Base-by-base conservation (phyloP, 2,113 vertebrate species). In the Gadus macrocephalus region DNA sequence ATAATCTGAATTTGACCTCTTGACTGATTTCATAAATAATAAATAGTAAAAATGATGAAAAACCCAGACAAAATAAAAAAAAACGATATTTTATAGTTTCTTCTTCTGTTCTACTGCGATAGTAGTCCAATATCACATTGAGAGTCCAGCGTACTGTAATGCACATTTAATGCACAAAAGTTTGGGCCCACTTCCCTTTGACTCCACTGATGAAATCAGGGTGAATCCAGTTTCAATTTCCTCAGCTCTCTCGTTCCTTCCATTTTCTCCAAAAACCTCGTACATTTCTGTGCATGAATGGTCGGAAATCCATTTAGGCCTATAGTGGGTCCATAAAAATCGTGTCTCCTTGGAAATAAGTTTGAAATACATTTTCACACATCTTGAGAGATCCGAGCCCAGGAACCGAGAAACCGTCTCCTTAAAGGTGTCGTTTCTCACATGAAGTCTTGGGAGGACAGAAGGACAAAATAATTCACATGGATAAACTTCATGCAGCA, bases 41-140 rank as follows among this genome's bases (percentile, higher is more conserved):
- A 88, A 85, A 90, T 86, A 85, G 71, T 84, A 87, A 80, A 88
- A 90, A 89, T 87, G 42, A 86, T 89, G 85, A 42, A 86, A 90
- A 86, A 85, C 70, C 49, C 17, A 78, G 75, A 82, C 75, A 88
- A 88, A 85, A 81, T 86, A 89, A 86, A 80, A 87, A 82, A 83
- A 84, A 3, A n/a, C 2, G 12, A 76, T 71, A 75, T 81, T 82
- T 83, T 81, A 80, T 84, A 68, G 73, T 79, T 64, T 61, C 76
- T 78, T 69, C 64, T 78, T 71, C 53, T 71, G 70, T 58, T 83
- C 73, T 80, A 76, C 74, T 76, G 68, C 58, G 66, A 78, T 75
- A 81, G 74, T 80, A 81, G 86, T 90, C 78, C 79, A 70, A 78
- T 78, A 71, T 78, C 73, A 82, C 71, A 63, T 69, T 65, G 75